Evolutionary conservation across 2,888 invertebrate species (phyloP).

Genomic region (Melipona beecheii): DNA sequence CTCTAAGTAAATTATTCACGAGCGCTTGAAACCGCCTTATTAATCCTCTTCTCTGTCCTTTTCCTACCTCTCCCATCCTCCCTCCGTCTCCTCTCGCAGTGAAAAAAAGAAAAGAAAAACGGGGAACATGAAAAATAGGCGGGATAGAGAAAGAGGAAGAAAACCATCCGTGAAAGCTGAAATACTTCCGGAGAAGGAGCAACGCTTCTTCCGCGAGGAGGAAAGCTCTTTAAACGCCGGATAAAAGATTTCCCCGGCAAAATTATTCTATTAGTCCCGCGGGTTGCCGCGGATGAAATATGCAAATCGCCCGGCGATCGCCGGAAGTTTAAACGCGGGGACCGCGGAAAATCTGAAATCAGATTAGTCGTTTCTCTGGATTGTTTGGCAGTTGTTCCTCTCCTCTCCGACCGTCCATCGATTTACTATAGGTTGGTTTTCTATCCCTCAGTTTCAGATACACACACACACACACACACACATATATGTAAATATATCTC

Average conservation of each 20-base stretch:
- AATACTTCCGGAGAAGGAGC: conserved; percentile 18
- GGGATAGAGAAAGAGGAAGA: not conserved
- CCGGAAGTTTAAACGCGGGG: conserved; percentile 40
- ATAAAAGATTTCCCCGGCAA: conserved; percentile 31
- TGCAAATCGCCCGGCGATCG: conserved; percentile 36
- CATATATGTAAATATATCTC: too few species aligned
- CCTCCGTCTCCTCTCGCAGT: not conserved
- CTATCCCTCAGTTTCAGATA: too few species aligned
- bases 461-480: too few species aligned
- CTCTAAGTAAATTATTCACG: conserved; percentile 23
- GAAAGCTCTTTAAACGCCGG: conserved; percentile 9
- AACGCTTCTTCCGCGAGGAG: not conserved
- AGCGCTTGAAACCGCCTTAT: conserved; percentile 20
- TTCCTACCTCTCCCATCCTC: too few species aligned
- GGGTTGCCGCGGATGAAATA: conserved; percentile 42
- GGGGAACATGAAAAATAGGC: too few species aligned
- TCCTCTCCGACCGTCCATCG: too few species aligned
- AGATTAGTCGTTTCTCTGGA: conserved; percentile 36
- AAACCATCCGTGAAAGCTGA: conserved; percentile 18
- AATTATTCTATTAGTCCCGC: conserved; percentile 36
- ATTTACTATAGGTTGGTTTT: not conserved
- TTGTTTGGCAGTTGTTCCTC: conserved; percentile 15
- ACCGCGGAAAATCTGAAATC: conserved; percentile 31
- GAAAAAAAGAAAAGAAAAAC: not conserved
- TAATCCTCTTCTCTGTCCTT: conserved; percentile 4